These are phyloP conservation scores for Elysia crispata DNA, from an alignment of 2,888 invertebrate genomes.

Conservation along the genomic window DNA sequence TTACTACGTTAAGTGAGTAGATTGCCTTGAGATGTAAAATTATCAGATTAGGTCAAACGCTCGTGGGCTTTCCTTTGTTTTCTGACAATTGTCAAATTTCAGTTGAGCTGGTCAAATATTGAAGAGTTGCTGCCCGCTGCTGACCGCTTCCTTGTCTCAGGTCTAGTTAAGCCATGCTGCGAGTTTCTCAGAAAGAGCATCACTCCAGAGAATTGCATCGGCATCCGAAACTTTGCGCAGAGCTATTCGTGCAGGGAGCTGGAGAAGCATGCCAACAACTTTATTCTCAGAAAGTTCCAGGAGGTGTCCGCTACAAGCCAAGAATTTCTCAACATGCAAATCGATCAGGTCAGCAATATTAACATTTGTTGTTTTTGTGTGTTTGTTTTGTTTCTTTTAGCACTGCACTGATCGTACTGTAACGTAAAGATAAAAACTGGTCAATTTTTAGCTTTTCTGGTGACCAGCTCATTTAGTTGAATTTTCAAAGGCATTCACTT, in stretches of 20 bases:
- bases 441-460: too few species aligned
- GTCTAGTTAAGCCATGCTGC: conserved; percentile 89
- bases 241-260: conserved; percentile 86
- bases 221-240: conserved; percentile 83
- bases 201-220: conserved; percentile 80
- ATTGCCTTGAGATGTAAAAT: neutral
- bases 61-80: neutral
- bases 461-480: too few species aligned
- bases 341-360: conserved; percentile 56
- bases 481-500: too few species aligned
- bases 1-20: neutral
- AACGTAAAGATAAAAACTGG: too few species aligned
- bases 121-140: conserved; percentile 86
- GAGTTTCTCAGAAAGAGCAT: conserved; percentile 85
- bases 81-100: neutral
- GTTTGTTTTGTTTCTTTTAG: too few species aligned
- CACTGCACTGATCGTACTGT: too few species aligned
- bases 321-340: conserved; percentile 80
- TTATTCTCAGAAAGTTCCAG: conserved; percentile 81
- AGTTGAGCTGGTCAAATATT: conserved; percentile 81
- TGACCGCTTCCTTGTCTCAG: conserved; percentile 91
- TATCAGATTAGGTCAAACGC: neutral
- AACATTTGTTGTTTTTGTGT: too few species aligned
- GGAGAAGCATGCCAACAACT: conserved; percentile 84
- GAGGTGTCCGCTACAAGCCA: conserved; percentile 67